Percentiles rank a stretch among this genome's conserved stretches.
Conservation (phyloP, 1,140 invertebrate species). For the Oncopodura yosiiana region DNA sequence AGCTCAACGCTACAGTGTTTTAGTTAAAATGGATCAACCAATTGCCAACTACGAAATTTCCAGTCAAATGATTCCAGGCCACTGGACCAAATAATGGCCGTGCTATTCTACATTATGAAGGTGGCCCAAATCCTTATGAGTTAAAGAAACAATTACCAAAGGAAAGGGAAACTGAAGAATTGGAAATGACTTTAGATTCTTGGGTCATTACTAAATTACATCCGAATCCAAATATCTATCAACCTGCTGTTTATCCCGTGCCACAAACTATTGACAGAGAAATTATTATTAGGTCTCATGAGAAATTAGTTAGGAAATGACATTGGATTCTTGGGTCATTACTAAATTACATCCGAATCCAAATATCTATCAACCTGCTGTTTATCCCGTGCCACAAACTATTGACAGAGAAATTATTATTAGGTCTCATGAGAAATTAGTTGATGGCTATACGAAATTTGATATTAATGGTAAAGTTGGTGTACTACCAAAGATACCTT, state of each 20-base stretch:
- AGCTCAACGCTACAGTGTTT: constrained; percentile 18
- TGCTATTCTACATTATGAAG: constrained; percentile 23
- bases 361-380: neutral
- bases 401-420: neutral
- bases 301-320: neutral
- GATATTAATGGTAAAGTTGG: constrained; percentile 16
- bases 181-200: neutral
- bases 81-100: constrained; percentile 20
- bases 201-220: neutral
- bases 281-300: constrained; percentile 1
- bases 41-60: constrained; percentile 20
- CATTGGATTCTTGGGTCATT: constrained; percentile 2
- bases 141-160: constrained; percentile 2
- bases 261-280: neutral
- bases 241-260: constrained; percentile 2
- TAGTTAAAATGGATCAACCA: constrained; percentile 20
- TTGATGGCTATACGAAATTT: constrained; percentile 1
- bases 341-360: constrained; percentile 5
- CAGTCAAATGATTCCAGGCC: constrained; percentile 16
- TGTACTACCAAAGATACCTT: constrained; percentile 4
- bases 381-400: constrained; percentile 1
- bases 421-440: neutral
- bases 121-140: neutral
- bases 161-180: neutral
- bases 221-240: neutral